Evolutionary conservation across 2,888 invertebrate species (phyloP), one percentile per base, ranked within the genome.

Genomic region (Sphinx pinastri): DNA sequence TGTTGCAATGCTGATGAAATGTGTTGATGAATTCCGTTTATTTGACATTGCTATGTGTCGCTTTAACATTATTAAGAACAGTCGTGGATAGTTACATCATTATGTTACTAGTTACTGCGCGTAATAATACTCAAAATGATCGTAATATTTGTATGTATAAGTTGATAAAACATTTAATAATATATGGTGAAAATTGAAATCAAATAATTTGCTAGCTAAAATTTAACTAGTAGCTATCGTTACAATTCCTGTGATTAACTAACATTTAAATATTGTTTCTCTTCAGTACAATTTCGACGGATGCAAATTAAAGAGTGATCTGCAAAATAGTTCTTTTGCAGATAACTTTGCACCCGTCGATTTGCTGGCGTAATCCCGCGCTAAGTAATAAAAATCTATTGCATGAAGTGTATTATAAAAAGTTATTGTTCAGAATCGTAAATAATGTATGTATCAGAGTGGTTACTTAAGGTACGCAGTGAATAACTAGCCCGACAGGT

Each of bases 401-500:
- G 12, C 47, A 60, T 60, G 47, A 60, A 1, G 45, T 16, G 12
- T 12, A 16, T 54, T 16, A 60, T n/a, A 45, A 63, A 60, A 63
- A 63, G 16, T 47, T 6, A 25, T 7, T 16, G n/a, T 63, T 16
- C 16, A 49, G 47, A 19, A 63, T 63, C 49, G 63, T 63, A 49
- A 63, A 63, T 63, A 63, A 49, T 63, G 49, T 19, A 63, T 49
- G 49, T 63, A 63, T 63, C 13, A 63, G 63, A 49, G 63, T 47
- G 19, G 19, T 63, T 63, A 63, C 63, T 19, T 63, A 49, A 49
- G 19, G 63, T 63, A 63, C 47, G 47, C 49, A 60, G 47, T 47
- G 47, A 49, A 13, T 49, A 63, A 63, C 49, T 19, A 63, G 49
- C 49, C 63, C 13, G 49, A 49, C 63, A 13, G 13, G 63, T 49